Base-by-base conservation (phyloP, 1,140 invertebrate genomes). In the Globodera rostochiensis region DNA sequence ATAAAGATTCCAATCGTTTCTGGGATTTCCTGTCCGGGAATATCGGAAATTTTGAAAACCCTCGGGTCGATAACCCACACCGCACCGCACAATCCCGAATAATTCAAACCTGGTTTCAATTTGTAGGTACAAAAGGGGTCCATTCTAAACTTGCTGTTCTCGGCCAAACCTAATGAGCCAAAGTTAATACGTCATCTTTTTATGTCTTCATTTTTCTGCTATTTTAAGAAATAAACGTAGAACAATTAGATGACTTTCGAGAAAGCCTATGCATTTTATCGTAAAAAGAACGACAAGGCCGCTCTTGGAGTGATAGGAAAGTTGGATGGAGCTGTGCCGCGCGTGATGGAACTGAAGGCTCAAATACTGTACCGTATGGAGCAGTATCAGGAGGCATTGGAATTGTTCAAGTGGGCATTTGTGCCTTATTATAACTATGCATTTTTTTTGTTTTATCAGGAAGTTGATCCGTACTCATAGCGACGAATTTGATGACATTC, bases 401-500 rank as follows among this genome's bases (percentile, higher is more conserved):
- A 86, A 66, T 69, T 87, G n/a, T 85, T 80, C 49, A 79, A 64
- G 86, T 87, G 15, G 15, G n/a, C 84, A 64, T 74, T 57, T 70
- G 21, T 15, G 45, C 13, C 67, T 73, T 73, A 36, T 49, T 25
- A 25, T 81, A 36, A 46, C 19, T 64, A n/a, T 15, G n/a, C 13
- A 19, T 47, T 83, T 25, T 25, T 45, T 69, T 45, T 45, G 36
- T 71, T 45, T 47, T 36, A 88, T 79, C 64, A 85, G 85, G 15
- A 87, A 85, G 49, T 53, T 86, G 11, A 69, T 82, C 19, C 76
- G 80, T 8, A 71, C 57, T 7, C 76, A 86, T 19, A 78, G 57
- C 60, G 85, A 86, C 47, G 86, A 87, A 46, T 87, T 78, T 74
- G 86, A 86, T 25, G 85, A 86, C 15, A 70, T 78, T n/a, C 86